Percentiles rank a stretch among this genome's conserved stretches.
Conservation (phyloP, 2,888 invertebrate genomes). For the Thymelicus acteon region DNA sequence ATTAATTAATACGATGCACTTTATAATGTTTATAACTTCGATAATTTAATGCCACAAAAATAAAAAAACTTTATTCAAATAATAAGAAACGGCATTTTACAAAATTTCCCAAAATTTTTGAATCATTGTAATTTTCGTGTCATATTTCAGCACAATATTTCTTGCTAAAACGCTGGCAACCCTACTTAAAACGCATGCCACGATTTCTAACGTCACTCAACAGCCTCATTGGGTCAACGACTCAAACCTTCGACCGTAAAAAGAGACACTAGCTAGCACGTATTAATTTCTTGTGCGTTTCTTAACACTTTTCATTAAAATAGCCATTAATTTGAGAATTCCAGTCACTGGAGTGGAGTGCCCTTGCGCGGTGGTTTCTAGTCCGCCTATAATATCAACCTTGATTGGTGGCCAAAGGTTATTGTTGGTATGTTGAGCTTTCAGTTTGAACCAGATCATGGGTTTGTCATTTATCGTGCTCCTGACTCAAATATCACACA, state of each 20-base stretch:
- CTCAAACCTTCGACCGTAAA: constrained; percentile 53
- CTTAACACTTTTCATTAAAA: constrained; percentile 28
- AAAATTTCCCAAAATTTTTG: too few relatives aligned
- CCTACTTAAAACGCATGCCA: constrained; percentile 48
- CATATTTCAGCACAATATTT: too few relatives aligned
- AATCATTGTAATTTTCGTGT: too few relatives aligned
- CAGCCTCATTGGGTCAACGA: constrained; percentile 62
- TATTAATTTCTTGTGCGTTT: constrained; percentile 18
- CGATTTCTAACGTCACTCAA: constrained; percentile 54
- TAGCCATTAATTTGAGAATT: background rate
- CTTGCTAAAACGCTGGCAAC: too few relatives aligned
- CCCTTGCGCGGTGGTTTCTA: constrained; percentile 31
- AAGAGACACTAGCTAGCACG: constrained; percentile 24
- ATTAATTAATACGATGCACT: too few relatives aligned
- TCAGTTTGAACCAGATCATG: constrained; percentile 11
- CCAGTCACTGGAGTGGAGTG: background rate
- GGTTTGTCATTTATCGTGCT: background rate
- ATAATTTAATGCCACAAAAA: too few relatives aligned
- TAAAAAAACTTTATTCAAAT: too few relatives aligned
- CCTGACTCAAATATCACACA: too few relatives aligned
- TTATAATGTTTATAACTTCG: too few relatives aligned
- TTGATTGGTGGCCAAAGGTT: constrained; percentile 26
- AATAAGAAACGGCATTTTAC: too few relatives aligned
- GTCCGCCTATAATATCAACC: constrained; percentile 14
- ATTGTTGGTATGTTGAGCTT: constrained; percentile 29